A percentile compares a stretch with the other conserved stretches of the same genome.
phyloP scores from a whole-genome alignment of 2,797 vertebrate genomes.

The Numenius phaeopus region DNA sequence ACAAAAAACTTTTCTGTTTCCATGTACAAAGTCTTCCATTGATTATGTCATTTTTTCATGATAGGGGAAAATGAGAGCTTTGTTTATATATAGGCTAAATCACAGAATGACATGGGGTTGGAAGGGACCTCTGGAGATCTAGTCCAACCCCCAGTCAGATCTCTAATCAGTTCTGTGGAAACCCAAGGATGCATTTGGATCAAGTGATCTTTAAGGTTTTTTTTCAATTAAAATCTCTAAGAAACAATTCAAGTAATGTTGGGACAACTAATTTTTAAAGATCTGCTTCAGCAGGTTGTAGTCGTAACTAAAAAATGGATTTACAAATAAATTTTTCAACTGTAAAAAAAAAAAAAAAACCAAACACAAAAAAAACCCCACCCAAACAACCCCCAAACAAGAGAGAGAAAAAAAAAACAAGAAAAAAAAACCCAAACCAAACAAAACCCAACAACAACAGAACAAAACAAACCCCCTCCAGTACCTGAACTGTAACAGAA shows the following conservation, averaged over 20 bases:
- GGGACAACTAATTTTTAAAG: neutral
- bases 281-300: neutral
- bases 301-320: neutral
- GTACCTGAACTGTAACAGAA: neutral
- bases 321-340: neutral
- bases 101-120: too few relatives aligned
- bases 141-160: neutral
- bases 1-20: neutral
- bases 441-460: too few relatives aligned
- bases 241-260: neutral
- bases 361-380: neutral
- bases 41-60: neutral
- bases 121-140: too few relatives aligned
- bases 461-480: neutral
- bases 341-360: neutral
- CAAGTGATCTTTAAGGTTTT: neutral
- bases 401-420: neutral
- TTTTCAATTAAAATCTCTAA: neutral
- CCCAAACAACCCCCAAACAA: rapidly evolving
- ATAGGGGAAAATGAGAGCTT: neutral
- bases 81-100: neutral
- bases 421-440: too few relatives aligned
- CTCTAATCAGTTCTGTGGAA: neutral
- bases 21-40: neutral
- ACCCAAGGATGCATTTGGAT: neutral